Evolutionary conservation across 2,888 invertebrate species (phyloP).

Genomic region (Tineola bisselliella): DNA sequence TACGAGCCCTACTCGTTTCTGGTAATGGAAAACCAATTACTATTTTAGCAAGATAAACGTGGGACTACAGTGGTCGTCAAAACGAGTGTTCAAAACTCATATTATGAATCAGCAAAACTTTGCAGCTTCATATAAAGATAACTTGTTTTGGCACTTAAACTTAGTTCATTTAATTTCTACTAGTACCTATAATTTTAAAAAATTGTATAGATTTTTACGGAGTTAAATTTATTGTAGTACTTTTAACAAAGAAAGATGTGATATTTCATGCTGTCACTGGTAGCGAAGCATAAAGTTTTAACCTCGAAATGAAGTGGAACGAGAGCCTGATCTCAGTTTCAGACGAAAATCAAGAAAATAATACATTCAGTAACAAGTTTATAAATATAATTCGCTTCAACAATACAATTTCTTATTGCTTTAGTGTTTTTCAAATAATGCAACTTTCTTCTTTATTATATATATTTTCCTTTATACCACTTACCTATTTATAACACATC

Average conservation of each 20-base stretch:
- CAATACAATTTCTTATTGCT: neutral
- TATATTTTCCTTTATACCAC: neutral
- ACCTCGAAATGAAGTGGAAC: conserved; percentile 24
- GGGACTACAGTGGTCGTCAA: conserved; percentile 25
- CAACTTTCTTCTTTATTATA: neutral
- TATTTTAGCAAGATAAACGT: conserved; percentile 49
- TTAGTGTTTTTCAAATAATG: neutral
- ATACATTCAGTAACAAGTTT: conserved; percentile 3
- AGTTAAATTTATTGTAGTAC: conserved; percentile 23
- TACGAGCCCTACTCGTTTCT: conserved; percentile 40
- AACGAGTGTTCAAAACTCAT: conserved; percentile 24
- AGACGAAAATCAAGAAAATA: conserved; percentile 8
- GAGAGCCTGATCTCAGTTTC: conserved; percentile 7
- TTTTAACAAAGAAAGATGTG: conserved; percentile 30
- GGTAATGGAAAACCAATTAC: conserved; percentile 56
- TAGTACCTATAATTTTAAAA: no score
- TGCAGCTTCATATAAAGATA: neutral
- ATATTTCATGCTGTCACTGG: conserved; percentile 42
- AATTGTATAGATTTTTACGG: neutral
- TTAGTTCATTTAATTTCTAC: neutral
- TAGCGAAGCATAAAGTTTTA: conserved; percentile 37
- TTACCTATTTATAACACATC: no score
- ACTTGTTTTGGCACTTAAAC: neutral
- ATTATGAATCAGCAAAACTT: conserved; percentile 14
- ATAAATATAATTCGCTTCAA: neutral